These are phyloP conservation scores for Poecile atricapillus DNA, from an alignment of 2,113 vertebrate species.

Conservation along the genomic window DNA sequence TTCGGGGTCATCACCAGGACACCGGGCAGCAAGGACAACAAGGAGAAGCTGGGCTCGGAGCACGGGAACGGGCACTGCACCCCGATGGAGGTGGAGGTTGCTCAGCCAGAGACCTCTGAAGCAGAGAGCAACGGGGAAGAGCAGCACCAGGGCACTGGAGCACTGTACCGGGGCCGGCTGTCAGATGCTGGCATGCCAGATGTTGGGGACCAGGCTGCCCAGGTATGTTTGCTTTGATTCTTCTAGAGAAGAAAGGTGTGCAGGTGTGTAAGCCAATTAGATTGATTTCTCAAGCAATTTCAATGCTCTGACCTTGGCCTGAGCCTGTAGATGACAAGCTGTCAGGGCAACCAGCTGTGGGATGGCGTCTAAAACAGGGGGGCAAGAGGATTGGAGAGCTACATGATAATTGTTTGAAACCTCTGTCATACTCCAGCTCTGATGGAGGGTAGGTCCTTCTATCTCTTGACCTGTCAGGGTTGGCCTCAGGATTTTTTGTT, in stretches of 20 bases:
- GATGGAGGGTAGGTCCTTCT: neutral
- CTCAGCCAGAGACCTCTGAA: conserved; percentile 59
- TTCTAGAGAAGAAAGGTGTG: neutral
- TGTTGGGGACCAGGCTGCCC: conserved; percentile 70
- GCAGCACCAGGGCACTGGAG: neutral
- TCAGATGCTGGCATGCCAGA: conserved; percentile 73
- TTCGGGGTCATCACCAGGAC: conserved; percentile 91
- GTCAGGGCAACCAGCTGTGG: fast-evolving
- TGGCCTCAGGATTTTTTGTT: neutral
- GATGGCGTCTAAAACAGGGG: neutral
- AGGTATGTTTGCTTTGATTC: conserved; percentile 69
- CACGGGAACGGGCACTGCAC: conserved; percentile 66
- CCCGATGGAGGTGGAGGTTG: conserved; percentile 68
- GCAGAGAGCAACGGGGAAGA: conserved; percentile 27
- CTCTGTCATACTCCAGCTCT: neutral
- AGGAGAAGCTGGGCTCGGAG: conserved; percentile 22
- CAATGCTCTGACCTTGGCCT: neutral
- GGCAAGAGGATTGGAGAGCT: neutral
- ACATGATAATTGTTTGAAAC: neutral
- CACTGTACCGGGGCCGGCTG: conserved; percentile 60
- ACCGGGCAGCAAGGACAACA: conserved; percentile 64
- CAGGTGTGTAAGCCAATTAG: fast-evolving
- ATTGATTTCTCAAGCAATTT: neutral
- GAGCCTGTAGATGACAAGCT: neutral
- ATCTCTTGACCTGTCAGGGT: neutral